phyloP scores from a whole-genome alignment of 2,888 invertebrate genomes.

The Conistra vaccinii region DNA sequence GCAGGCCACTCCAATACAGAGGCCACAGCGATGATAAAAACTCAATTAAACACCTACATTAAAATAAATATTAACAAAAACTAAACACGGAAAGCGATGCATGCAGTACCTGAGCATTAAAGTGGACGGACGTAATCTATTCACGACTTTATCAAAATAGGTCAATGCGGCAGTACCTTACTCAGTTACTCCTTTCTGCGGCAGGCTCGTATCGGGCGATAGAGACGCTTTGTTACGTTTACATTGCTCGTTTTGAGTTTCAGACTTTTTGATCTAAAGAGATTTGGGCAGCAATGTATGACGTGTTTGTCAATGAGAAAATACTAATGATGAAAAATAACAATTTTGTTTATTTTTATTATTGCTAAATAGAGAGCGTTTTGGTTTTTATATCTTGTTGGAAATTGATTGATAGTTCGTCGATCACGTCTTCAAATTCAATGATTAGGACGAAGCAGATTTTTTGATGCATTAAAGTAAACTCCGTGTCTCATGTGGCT shows the following conservation, averaged over 20 bases:
- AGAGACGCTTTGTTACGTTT: conserved; percentile 75
- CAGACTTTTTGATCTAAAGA: background rate
- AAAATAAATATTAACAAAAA: conserved; percentile 56
- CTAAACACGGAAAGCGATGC: conserved; percentile 65
- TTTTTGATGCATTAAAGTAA: too few relatives aligned
- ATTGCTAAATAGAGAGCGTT: conserved; percentile 10
- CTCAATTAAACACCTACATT: conserved; percentile 24
- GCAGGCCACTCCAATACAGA: conserved; percentile 10
- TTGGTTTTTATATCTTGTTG: conserved; percentile 17
- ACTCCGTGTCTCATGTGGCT: too few relatives aligned
- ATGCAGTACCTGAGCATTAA: conserved; percentile 75
- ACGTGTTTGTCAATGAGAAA: background rate
- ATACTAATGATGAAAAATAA: background rate
- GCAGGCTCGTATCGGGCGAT: conserved; percentile 75
- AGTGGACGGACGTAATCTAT: conserved; percentile 85
- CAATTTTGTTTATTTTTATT: conserved; percentile 5
- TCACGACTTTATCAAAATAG: conserved; percentile 88
- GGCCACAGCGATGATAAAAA: conserved; percentile 28
- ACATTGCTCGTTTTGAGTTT: conserved; percentile 69
- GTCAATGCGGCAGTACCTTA: conserved; percentile 86
- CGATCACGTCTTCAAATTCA: background rate
- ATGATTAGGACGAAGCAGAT: background rate
- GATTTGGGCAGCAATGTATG: conserved; percentile 42
- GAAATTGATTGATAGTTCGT: conserved; percentile 15
- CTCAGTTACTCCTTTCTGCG: conserved; percentile 75